Conservation (phyloP, 1,140 invertebrate species). For the Campoletis sonorensis region DNA sequence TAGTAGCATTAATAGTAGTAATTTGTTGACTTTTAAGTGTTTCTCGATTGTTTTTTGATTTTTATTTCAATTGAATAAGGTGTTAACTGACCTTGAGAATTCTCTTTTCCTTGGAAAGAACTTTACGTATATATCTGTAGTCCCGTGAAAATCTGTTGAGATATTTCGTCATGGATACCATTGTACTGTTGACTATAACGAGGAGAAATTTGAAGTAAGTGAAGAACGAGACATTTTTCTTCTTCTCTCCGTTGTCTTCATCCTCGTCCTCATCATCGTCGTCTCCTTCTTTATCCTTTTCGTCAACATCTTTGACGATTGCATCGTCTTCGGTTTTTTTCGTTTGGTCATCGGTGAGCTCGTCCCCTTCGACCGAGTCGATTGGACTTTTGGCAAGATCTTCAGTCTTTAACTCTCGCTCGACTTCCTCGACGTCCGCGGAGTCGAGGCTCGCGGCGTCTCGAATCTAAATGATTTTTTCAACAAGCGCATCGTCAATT, state of each 20-base stretch:
- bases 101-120: conserved; percentile 88
- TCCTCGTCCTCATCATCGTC: background rate
- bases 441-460: conserved; percentile 63
- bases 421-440: conserved; percentile 60
- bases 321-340: conserved; percentile 12
- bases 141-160: conserved; percentile 93
- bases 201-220: conserved; percentile 79
- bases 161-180: conserved; percentile 91
- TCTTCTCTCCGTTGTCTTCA: conserved; percentile 57
- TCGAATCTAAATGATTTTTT: conserved; percentile 48
- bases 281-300: background rate
- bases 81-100: conserved; percentile 84
- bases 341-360: conserved; percentile 36
- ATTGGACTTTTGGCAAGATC: conserved; percentile 58
- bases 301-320: conserved; percentile 50
- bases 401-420: conserved; percentile 53
- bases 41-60: no score
- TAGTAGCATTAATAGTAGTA: no score
- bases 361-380: conserved; percentile 53
- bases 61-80: background rate
- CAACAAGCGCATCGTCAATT: background rate
- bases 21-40: no score
- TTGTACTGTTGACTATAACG: conserved; percentile 87
- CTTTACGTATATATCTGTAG: conserved; percentile 93
- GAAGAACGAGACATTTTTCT: conserved; percentile 64